Evolutionary conservation across 1,140 invertebrate genomes (phyloP).

Genomic region (Phocides pigmalion): DNA sequence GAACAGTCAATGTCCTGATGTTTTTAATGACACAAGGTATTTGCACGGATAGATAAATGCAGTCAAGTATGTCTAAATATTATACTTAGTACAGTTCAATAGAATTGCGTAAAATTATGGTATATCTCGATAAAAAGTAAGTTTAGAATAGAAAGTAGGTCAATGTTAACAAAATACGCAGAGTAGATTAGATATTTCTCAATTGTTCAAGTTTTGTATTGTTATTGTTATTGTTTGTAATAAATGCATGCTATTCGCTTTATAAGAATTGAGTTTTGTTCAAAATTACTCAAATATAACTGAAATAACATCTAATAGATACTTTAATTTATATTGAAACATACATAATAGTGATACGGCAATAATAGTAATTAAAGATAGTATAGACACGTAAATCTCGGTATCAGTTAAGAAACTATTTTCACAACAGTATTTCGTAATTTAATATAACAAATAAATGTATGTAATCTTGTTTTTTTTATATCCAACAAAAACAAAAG

Average conservation of each 20-base stretch:
- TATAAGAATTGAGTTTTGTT: too few relatives aligned
- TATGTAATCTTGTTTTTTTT: too few relatives aligned
- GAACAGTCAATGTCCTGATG: slow-evolving; percentile 14
- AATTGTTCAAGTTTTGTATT: slow-evolving; percentile 15
- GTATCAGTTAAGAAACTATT: too few relatives aligned
- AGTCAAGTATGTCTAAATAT: slow-evolving; percentile 10
- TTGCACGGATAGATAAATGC: slow-evolving; percentile 7
- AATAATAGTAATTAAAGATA: too few relatives aligned
- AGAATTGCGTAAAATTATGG: slow-evolving; percentile 32
- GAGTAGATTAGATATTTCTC: slow-evolving; percentile 22
- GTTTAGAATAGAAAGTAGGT: slow-evolving; percentile 59
- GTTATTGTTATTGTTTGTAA: not conserved
- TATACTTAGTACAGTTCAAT: slow-evolving; percentile 21
- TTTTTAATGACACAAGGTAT: slow-evolving; percentile 16
- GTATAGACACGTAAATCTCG: too few relatives aligned
- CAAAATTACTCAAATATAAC: not conserved
- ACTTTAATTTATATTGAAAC: too few relatives aligned
- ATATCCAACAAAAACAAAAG: too few relatives aligned
- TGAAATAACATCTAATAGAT: too few relatives aligned
- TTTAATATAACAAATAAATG: too few relatives aligned
- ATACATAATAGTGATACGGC: too few relatives aligned
- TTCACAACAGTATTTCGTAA: too few relatives aligned
- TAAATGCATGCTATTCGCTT: not conserved
- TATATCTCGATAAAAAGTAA: slow-evolving; percentile 41
- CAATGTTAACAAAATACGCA: slow-evolving; percentile 49